Evolutionary conservation across 2,113 vertebrate genomes (phyloP), one percentile per base, ranked within the genome.

Genomic region (Phyllopteryx taeniolatus): DNA sequence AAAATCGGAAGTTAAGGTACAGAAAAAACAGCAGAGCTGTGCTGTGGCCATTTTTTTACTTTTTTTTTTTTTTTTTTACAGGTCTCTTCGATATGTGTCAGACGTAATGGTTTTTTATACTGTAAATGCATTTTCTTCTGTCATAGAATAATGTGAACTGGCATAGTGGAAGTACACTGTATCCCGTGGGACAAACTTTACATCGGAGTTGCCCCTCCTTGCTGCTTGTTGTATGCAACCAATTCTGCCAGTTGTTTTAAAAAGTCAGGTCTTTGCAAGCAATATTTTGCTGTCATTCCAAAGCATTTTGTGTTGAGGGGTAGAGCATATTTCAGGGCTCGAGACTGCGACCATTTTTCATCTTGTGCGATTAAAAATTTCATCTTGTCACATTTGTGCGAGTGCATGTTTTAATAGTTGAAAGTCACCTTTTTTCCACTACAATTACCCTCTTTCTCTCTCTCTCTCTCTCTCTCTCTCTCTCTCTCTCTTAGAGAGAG

Each of bases 121-220:
- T 0, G 13, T 76, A 68, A 49, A 15, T 66, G 39, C 17, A 0
- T 43, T 66, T 73, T 76, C 3, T 35, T 5, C 5, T 22, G 43
- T 65, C 31, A 54, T 19, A 11, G 31, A 62, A 65, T 53, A 3
- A 35, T 8, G 11, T 22, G 17, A 62, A 33, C 33, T 42, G 57
- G 68, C 70, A 68, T 63, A 49, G 0, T 43, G 42, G n/a, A 56
- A 12, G 14, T 54, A 57, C 60, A 60, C 31, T 67, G 74, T 67
- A 54, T 71, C 76, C 73, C 68, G 57, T 54, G 39, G 75, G 79
- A 73, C 70, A 74, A 83, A 79, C 72, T 71, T 56, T 19, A 42
- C 42, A 8, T 39, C 6, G 35, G 3, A 39, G 35, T 19, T 54
- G 51, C 51, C 51, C 20, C 20, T 54, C 20, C 15, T 54, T 54